These are phyloP conservation scores for Mustela lutreola DNA, from an alignment of 2,113 vertebrate species.

Conservation along the genomic window DNA sequence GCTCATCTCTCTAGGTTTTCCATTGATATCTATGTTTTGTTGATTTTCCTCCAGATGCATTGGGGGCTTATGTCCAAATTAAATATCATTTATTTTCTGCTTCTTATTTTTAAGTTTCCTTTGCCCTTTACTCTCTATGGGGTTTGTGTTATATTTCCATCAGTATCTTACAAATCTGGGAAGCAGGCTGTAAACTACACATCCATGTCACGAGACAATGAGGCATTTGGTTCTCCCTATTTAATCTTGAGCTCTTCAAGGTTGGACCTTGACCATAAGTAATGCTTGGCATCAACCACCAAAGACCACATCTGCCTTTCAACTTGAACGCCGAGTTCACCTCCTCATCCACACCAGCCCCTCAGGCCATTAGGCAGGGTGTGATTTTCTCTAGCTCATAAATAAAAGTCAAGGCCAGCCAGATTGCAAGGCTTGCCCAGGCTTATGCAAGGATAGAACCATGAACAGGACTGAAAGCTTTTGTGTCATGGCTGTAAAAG, in stretches of 20 bases:
- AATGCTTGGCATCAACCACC: not conserved
- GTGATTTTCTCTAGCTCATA: constrained; percentile 44
- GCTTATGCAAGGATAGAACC: constrained; percentile 17
- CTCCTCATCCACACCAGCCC: not conserved
- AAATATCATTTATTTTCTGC: constrained; percentile 72
- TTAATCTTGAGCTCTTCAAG: not conserved
- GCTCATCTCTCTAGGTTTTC: constrained; percentile 58
- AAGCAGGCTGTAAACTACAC: not conserved
- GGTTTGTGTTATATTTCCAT: constrained; percentile 23
- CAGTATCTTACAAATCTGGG: constrained; percentile 46
- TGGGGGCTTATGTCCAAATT: constrained; percentile 67
- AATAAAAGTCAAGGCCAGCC: constrained; percentile 15
- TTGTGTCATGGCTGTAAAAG: constrained; percentile 42
- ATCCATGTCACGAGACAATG: not conserved
- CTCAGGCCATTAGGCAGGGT: not conserved
- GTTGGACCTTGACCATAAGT: not conserved
- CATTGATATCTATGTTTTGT: constrained; percentile 53
- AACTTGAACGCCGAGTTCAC: not conserved
- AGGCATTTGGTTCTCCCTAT: not conserved
- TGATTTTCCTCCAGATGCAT: constrained; percentile 69
- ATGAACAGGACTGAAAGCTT: constrained; percentile 31
- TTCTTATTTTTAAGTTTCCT: constrained; percentile 60
- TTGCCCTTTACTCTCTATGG: constrained; percentile 52
- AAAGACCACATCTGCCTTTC: not conserved
- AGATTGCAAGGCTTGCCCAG: not conserved